Evolutionary conservation across 2,888 invertebrate genomes (phyloP).

Genomic region (Nomada flava): DNA sequence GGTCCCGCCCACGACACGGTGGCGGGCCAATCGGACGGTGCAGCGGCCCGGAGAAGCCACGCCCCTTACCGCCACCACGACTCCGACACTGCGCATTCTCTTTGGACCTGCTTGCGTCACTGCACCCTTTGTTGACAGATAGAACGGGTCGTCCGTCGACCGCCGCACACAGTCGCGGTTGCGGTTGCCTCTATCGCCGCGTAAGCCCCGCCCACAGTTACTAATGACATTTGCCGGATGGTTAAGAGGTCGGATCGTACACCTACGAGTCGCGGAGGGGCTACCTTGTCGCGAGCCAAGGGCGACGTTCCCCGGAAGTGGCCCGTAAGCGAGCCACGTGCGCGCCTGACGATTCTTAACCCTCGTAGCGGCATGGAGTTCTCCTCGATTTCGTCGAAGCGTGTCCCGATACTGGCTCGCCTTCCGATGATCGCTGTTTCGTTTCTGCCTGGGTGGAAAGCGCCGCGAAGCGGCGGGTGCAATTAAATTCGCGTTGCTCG

Average conservation of each 20-base stretch:
- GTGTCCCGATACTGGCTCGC: neutral
- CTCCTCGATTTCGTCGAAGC: neutral
- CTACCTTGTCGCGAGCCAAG: conserved; percentile 56
- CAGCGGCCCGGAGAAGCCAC: conserved; percentile 19
- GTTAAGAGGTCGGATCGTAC: conserved; percentile 51
- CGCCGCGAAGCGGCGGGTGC: neutral
- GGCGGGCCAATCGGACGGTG: conserved; percentile 53
- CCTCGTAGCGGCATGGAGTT: conserved; percentile 8
- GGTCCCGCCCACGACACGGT: conserved; percentile 52
- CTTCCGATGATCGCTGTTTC: neutral
- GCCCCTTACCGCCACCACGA: conserved; percentile 45
- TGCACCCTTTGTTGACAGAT: conserved; percentile 43
- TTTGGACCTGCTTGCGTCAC: conserved; percentile 42
- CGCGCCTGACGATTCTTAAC: conserved; percentile 56
- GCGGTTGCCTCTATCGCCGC: conserved; percentile 22
- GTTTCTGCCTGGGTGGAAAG: neutral
- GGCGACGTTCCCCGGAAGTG: conserved; percentile 65
- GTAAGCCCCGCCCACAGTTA: conserved; percentile 63
- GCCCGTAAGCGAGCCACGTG: conserved; percentile 59
- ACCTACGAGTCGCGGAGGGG: conserved; percentile 44
- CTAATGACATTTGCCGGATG: conserved; percentile 61
- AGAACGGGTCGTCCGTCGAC: conserved; percentile 21
- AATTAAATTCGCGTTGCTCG: conserved; percentile 6
- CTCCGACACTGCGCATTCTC: conserved; percentile 47
- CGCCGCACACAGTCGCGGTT: conserved; percentile 25